Evolutionary conservation across 2,113 vertebrate genomes (phyloP), one percentile per base, ranked within the genome.

Genomic region (Spea multiplicata): DNA sequence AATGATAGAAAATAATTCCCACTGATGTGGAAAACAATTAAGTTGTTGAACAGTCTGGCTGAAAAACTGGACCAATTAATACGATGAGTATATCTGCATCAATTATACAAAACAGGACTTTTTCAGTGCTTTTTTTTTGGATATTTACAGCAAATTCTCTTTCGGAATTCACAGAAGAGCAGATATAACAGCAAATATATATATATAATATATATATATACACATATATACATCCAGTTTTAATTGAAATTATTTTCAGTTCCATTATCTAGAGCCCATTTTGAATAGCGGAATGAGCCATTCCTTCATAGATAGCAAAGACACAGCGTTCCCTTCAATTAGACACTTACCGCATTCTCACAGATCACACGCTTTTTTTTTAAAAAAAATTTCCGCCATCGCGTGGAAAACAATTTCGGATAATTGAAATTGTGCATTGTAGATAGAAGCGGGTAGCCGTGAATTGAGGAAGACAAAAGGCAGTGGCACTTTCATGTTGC

Each of bases 221-320:
- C 1, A 70, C 6, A 50, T 48, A 48, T 16, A 10, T 52, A 47
- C 57, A 72, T 30, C 53, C n/a, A 10, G 69, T n/a, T 55, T 65
- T 66, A 79, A 79, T 79, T 79, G 73, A 79, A 79, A 72, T 66
- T 64, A 72, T 78, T 78, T 73, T 71, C 59, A 66, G 72, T 78
- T 73, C 52, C 69, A 66, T 78, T 65, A 72, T 66, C 69, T 78
- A 9, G 49, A 62, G 46, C 72, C 44, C 59, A 71, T 78, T 59
- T 78, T 71, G 69, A 72, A 71, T 66, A 64, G 65, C 9, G 69
- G 76, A 44, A 78, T 52, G 48, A 49, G 68, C 47, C 69, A 44
- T 68, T 67, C 14, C 52, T 70, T 69, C 59, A 70, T 76, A 76
- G 75, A 76, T 69, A 76, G 75, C 66, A 12, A 50, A 50, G 61